Base-by-base conservation (phyloP, 2,888 invertebrate species). In the Polydrusus pterygomalis region DNA sequence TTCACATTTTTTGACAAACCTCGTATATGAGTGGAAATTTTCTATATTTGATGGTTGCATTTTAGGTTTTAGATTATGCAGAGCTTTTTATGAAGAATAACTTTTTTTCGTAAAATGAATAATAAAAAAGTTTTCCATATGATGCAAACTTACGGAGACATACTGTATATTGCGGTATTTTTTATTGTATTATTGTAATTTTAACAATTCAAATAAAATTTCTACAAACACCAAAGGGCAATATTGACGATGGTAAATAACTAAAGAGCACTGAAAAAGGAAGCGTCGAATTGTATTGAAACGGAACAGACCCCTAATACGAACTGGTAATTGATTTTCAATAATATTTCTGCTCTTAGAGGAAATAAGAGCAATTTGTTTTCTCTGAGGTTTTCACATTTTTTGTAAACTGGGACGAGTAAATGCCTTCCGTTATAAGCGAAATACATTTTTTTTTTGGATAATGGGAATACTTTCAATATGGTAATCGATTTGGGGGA, bases 341-440 rank as follows among this genome's bases (percentile, higher is more conserved):
- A 6, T 54, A 54, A 54, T 30, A 30, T 25, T 54, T 54, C 54
- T 30, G 51, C 51, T 20, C 20, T 51, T 54, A 30, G 25, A 54
- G 54, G 54, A 54, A 30, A 54, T 30, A 25, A 54, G 54, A 54
- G 30, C 54, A 30, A 54, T 54, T 25, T 25, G 54, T 54, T 54
- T 30, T 54, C 54, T 30, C 54, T n/a, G 25, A 30, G 54, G 30
- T 54, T 54, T 25, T 54, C 54, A 6, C 25, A 54, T 25, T 54
- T 54, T 54, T 54, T n/a, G 20, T 30, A 54, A 30, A 25, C 54
- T 30, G 54, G 25, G 25, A n/a, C 25, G 25, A n/a, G 13, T 18
- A 54, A 54, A 11, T 30, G 25, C 25, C 17, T 47, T 54, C 25
- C 54, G 54, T 30, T 30, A 54, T 25, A 54, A 54, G 25, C 25